A percentile compares a stretch with the other conserved stretches of the same genome.
Conservation (phyloP, 2,113 vertebrate genomes). For the Physeter macrocephalus region DNA sequence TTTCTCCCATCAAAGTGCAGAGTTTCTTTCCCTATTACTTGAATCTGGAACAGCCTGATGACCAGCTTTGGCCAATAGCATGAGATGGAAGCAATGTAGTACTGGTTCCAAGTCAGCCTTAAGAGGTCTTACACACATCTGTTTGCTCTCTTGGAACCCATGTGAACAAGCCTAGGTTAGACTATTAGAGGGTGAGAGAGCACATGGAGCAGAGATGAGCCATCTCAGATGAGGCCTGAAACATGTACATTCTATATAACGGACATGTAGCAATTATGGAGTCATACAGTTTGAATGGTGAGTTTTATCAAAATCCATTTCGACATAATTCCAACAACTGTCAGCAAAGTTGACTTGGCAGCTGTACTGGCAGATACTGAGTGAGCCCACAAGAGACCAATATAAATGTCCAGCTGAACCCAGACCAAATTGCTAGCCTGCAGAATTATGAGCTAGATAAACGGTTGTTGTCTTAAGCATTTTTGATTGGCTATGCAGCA, state of each 20-base stretch:
- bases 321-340: conserved; percentile 16
- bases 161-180: not conserved
- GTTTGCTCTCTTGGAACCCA: not conserved
- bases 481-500: conserved; percentile 14
- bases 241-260: conserved; percentile 12
- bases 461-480: not conserved
- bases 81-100: not conserved
- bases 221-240: conserved; percentile 3
- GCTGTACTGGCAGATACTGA: not conserved
- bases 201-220: not conserved
- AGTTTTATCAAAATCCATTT: conserved; percentile 61
- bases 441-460: conserved; percentile 4
- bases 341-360: conserved; percentile 21
- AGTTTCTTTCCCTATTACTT: not conserved
- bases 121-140: not conserved
- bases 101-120: not conserved
- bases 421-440: not conserved
- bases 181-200: not conserved
- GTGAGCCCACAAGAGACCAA: not conserved
- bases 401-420: not conserved
- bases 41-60: not conserved
- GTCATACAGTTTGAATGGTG: conserved; percentile 14
- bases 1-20: not conserved
- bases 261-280: conserved; percentile 48
- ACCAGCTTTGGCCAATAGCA: not conserved